Percentiles rank a stretch among this genome's conserved stretches.
Conservation (phyloP, 2,113 vertebrate genomes). For the Cercocebus atys region DNA sequence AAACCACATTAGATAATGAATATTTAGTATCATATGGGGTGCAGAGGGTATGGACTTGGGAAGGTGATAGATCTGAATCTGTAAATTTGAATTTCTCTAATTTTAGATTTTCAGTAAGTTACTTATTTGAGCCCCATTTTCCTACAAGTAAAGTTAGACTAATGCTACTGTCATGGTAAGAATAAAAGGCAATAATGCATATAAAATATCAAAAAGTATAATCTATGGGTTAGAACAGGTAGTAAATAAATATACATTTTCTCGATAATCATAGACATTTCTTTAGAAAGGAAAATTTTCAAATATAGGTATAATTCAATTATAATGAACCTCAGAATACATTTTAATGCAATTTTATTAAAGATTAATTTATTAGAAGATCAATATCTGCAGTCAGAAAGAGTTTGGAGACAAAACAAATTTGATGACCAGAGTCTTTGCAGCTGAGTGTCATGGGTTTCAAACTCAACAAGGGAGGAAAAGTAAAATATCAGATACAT, state of each 20-base stretch:
- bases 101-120: background rate
- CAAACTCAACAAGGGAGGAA: background rate
- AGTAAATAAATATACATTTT: background rate
- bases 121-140: background rate
- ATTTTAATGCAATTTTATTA: background rate
- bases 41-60: background rate
- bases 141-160: background rate
- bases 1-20: background rate
- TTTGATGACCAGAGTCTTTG: background rate
- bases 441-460: background rate
- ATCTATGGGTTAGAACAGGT: no score
- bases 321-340: background rate
- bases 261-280: background rate
- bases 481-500: background rate
- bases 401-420: background rate
- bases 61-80: background rate
- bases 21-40: background rate
- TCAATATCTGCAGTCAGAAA: background rate
- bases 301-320: background rate
- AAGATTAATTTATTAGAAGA: background rate
- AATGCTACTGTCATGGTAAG: background rate
- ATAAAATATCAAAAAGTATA: background rate
- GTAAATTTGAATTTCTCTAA: background rate
- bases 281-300: background rate
- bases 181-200: background rate